Percentiles rank a stretch among this genome's conserved stretches.
phyloP scores from a whole-genome alignment of 2,797 vertebrate genomes.

The Megalops cyprinoides region DNA sequence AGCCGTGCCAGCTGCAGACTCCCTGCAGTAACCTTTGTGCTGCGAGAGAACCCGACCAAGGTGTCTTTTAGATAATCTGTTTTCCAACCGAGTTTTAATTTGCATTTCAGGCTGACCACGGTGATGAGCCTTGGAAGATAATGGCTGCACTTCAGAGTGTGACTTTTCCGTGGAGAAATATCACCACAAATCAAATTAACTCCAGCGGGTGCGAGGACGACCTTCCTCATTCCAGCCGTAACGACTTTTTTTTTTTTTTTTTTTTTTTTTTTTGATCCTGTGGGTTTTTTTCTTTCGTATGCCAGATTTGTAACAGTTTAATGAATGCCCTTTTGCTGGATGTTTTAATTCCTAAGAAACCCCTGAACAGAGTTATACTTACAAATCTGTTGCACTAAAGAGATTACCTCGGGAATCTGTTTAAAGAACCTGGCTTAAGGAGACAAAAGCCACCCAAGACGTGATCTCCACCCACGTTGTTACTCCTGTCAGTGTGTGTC shows the following conservation, averaged over 20 bases:
- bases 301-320: not conserved
- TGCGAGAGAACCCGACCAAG: not conserved
- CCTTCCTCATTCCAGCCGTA: not conserved
- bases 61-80: not conserved
- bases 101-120: not conserved
- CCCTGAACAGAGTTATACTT: conserved; percentile 11
- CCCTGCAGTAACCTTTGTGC: not conserved
- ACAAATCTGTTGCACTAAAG: conserved; percentile 29
- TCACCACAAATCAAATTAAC: conserved; percentile 16
- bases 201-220: not conserved
- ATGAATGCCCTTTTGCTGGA: conserved; percentile 11
- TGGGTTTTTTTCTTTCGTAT: too few species aligned
- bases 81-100: not conserved
- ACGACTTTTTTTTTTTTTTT: not conserved
- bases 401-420: conserved; percentile 21
- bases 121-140: conserved; percentile 7
- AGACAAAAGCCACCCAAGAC: conserved; percentile 13
- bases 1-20: not conserved
- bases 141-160: not conserved
- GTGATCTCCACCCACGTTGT: not conserved
- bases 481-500: not conserved
- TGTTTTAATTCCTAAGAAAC: conserved; percentile 6
- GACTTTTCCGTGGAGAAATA: conserved; percentile 9
- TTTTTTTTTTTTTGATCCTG: not conserved
- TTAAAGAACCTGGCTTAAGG: conserved; percentile 7